phyloP scores from a whole-genome alignment of 2,113 vertebrate genomes.

The Panurus biarmicus region DNA sequence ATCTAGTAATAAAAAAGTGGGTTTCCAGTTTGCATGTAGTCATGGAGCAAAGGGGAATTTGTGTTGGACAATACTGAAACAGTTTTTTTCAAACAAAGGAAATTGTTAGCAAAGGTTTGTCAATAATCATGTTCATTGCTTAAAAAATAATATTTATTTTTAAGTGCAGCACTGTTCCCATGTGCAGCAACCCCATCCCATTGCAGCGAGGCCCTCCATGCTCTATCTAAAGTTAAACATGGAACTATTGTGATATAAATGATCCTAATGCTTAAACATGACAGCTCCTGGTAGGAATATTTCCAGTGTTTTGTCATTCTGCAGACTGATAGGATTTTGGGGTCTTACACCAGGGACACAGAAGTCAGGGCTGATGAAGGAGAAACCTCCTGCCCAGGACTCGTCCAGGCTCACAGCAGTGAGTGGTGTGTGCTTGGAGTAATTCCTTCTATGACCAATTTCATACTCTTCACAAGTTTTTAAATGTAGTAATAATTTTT shows the following conservation, averaged over 20 bases:
- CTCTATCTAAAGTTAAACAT: neutral
- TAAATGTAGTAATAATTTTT: neutral
- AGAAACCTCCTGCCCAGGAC: neutral
- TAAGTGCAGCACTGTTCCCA: fast-evolving
- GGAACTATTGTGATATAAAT: neutral
- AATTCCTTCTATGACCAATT: neutral
- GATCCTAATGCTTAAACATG: neutral
- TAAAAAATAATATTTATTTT: neutral
- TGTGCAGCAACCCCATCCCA: neutral
- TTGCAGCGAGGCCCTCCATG: neutral
- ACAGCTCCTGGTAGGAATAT: neutral
- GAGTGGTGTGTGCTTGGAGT: no score
- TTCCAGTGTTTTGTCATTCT: neutral
- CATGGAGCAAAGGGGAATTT: neutral
- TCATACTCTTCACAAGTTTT: neutral
- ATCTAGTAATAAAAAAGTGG: neutral
- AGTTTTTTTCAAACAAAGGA: neutral
- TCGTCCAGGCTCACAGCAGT: neutral
- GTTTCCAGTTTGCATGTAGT: neutral
- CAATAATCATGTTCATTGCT: neutral
- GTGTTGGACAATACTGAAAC: neutral
- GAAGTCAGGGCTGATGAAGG: neutral
- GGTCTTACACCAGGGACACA: neutral
- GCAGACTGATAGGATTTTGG: neutral
- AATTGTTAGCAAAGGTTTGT: neutral